phyloP scores from a whole-genome alignment of 2,113 vertebrate species.

The Cochlearius cochlearius region DNA sequence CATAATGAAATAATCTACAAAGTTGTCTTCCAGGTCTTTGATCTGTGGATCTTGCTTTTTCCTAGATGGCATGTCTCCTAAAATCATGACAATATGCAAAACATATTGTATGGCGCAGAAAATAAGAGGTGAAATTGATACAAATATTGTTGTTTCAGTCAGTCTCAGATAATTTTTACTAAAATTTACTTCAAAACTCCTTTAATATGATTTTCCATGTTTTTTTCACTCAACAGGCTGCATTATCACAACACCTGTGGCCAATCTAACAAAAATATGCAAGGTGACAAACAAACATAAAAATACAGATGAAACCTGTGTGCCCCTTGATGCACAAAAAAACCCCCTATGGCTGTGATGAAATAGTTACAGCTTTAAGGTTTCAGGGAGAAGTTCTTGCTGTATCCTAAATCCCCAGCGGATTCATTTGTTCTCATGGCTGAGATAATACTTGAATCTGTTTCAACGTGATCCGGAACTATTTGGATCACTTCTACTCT shows the following conservation, averaged over 20 bases:
- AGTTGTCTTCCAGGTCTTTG: slow-evolving; percentile 15
- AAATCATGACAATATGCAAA: not conserved
- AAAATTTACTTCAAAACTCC: not conserved
- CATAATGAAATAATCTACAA: not conserved
- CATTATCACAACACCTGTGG: not conserved
- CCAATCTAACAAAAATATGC: not conserved
- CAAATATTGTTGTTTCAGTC: not conserved
- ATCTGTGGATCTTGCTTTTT: slow-evolving; percentile 7
- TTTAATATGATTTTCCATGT: not conserved
- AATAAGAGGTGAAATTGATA: not conserved
- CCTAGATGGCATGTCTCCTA: not conserved
- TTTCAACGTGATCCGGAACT: not conserved
- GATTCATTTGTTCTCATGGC: not conserved
- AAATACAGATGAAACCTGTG: not conserved
- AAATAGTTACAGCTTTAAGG: not conserved
- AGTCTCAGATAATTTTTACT: not conserved
- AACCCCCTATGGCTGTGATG: not conserved
- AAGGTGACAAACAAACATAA: not conserved
- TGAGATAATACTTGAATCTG: not conserved
- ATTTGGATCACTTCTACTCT: not conserved
- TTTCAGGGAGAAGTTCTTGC: not conserved
- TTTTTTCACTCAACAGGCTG: not conserved
- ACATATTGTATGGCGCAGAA: not conserved
- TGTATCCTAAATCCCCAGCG: not conserved
- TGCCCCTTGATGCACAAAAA: not conserved